Conservation (phyloP, 2,888 invertebrate genomes). For the Pristionchus japonicus region DNA sequence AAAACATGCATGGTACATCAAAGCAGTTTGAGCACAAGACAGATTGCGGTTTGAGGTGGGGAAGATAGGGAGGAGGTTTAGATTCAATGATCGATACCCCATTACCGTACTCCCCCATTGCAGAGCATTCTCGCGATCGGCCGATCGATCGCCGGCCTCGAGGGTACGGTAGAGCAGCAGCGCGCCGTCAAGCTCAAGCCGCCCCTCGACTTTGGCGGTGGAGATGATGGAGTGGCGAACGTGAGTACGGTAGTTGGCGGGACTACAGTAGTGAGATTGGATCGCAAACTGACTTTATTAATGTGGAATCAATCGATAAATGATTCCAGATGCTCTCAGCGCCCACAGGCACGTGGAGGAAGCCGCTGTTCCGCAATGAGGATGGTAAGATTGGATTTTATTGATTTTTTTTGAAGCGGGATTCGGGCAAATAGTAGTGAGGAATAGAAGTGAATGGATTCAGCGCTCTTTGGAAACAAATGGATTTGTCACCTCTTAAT, state of each 20-base stretch:
- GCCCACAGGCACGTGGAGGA: neutral
- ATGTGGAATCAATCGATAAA: neutral
- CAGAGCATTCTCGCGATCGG: constrained; percentile 28
- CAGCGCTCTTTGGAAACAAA: too few species aligned
- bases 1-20: too few species aligned
- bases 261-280: neutral
- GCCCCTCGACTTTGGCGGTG: constrained; percentile 19
- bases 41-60: too few species aligned
- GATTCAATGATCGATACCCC: neutral
- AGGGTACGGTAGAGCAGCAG: neutral
- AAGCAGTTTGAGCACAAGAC: too few species aligned
- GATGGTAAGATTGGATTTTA: constrained; percentile 3
- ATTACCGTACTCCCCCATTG: neutral
- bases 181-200: neutral
- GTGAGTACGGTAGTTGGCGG: neutral
- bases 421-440: too few species aligned
- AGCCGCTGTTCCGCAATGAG: constrained; percentile 1
- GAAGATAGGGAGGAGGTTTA: neutral
- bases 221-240: neutral
- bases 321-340: neutral
- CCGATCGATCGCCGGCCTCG: neutral
- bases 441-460: too few species aligned
- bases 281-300: neutral
- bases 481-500: too few species aligned
- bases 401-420: neutral